Percentiles rank a stretch among this genome's conserved stretches.
Evolutionary conservation across 1,140 invertebrate genomes (phyloP).

Genomic region (Eriocheir sinensis): DNA sequence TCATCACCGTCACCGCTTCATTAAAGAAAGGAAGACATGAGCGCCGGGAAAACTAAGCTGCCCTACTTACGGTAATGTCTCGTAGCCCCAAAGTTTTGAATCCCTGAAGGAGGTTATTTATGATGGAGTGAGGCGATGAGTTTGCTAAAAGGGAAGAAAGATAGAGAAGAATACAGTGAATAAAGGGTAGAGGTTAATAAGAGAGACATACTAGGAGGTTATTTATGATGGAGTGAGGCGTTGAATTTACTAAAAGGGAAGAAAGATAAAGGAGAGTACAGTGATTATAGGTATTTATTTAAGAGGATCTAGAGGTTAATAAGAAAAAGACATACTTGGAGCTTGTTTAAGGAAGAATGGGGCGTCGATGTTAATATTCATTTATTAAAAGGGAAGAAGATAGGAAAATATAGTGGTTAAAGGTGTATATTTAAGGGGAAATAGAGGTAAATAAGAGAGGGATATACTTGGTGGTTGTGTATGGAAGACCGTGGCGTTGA

Average conservation of each 20-base stretch:
- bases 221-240: too few species aligned
- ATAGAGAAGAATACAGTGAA: too few species aligned
- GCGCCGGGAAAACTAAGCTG: background rate
- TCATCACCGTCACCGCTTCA: background rate
- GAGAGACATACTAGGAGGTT: too few species aligned
- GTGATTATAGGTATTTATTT: background rate
- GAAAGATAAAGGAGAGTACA: background rate
- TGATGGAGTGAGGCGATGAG: too few species aligned
- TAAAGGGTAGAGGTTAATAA: too few species aligned
- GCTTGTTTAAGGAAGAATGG: too few species aligned
- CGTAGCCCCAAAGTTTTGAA: background rate
- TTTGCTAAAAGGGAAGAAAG: background rate
- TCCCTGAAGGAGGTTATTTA: background rate
- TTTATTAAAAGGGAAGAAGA: too few species aligned
- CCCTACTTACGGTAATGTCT: background rate
- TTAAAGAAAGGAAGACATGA: constrained; percentile 15
- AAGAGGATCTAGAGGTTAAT: background rate
- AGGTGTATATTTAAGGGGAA: background rate
- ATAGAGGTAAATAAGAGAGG: background rate
- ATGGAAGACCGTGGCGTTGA: too few species aligned
- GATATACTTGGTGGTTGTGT: background rate
- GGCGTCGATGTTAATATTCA: too few species aligned
- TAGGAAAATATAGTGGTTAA: background rate
- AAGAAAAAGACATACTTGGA: background rate
- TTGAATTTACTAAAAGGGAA: background rate